Conservation (phyloP, 2,113 vertebrate species). For the Clarias batrachus region DNA sequence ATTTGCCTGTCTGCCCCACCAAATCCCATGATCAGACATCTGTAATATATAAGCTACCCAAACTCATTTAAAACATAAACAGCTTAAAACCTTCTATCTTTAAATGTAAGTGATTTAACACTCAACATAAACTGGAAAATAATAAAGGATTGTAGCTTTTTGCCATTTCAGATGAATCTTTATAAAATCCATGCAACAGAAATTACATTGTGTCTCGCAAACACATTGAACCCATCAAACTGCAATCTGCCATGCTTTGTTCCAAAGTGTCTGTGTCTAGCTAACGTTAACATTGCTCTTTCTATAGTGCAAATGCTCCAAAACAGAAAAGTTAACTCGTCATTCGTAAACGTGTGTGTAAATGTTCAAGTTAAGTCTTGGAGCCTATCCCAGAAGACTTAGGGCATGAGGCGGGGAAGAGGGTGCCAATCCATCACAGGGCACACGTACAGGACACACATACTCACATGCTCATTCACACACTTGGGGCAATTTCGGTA, state of each 20-base stretch:
- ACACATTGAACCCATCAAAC: not conserved
- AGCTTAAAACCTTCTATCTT: not conserved
- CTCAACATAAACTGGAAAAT: not conserved
- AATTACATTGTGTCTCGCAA: not conserved
- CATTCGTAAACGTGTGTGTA: not conserved
- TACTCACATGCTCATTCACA: too few relatives aligned
- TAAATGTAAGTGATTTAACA: not conserved
- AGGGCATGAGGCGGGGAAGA: too few relatives aligned
- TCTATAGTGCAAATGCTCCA: not conserved
- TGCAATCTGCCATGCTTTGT: not conserved
- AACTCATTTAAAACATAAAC: not conserved
- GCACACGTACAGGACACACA: too few relatives aligned
- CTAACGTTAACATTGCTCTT: not conserved
- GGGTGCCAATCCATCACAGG: too few relatives aligned
- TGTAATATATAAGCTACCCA: not conserved
- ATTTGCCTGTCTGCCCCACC: conserved; percentile 11
- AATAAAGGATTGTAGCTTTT: not conserved
- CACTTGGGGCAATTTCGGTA: too few relatives aligned
- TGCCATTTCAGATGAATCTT: not conserved
- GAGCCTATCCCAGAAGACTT: too few relatives aligned
- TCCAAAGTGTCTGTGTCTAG: not conserved
- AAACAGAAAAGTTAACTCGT: not conserved
- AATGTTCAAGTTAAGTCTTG: not conserved
- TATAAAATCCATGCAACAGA: not conserved
- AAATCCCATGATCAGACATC: not conserved